Conservation (phyloP, 1,140 invertebrate species). For the Zophobas atratus region DNA sequence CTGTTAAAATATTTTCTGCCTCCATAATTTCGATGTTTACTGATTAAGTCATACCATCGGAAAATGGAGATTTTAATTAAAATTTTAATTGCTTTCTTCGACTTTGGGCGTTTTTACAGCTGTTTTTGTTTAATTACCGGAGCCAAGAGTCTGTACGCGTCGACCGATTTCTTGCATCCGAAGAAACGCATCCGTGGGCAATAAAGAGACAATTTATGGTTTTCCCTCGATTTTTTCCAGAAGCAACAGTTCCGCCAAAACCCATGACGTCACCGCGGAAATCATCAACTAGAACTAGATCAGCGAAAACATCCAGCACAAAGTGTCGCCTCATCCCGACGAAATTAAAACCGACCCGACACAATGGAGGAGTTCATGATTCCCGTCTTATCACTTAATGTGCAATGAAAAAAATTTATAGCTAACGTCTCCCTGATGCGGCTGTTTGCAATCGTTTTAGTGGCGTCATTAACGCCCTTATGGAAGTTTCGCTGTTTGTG, state of each 20-base stretch:
- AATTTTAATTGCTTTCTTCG: slow-evolving; percentile 25
- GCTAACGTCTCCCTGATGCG: background rate
- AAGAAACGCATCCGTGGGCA: background rate
- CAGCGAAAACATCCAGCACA: no score
- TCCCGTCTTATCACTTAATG: slow-evolving; percentile 20
- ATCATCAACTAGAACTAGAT: no score
- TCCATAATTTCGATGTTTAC: slow-evolving; percentile 20
- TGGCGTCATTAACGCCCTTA: slow-evolving; percentile 17
- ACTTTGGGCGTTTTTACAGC: slow-evolving; percentile 8
- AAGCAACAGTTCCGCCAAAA: no score
- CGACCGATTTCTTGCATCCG: background rate
- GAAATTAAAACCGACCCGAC: background rate
- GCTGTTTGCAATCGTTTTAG: background rate
- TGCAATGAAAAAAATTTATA: slow-evolving; percentile 33
- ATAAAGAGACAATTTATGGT: background rate
- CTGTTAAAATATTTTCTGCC: slow-evolving; percentile 16
- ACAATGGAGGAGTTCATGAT: background rate
- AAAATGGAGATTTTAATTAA: slow-evolving; percentile 35
- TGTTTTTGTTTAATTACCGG: slow-evolving; percentile 22
- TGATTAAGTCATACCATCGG: slow-evolving; percentile 11
- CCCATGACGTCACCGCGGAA: no score
- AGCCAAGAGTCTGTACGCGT: background rate
- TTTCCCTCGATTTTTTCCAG: no score
- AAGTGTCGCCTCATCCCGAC: background rate
- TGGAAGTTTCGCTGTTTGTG: background rate